These are phyloP conservation scores for Echinarachnius parma DNA, from an alignment of 53 echinoderm and acorn worm genomes.

Conservation along the genomic window DNA sequence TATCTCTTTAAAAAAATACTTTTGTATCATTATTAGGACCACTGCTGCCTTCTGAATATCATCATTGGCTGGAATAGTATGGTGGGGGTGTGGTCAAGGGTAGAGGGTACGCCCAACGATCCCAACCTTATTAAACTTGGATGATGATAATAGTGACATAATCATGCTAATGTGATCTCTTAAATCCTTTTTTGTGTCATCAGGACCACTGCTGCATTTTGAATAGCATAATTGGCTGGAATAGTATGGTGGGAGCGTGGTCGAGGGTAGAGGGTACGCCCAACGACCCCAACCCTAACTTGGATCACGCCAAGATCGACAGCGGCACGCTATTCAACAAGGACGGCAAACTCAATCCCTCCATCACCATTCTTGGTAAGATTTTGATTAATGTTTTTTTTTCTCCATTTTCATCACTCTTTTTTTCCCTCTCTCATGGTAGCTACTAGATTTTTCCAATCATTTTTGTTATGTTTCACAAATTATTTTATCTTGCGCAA, in stretches of 20 bases:
- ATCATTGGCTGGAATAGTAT: constrained; percentile 97
- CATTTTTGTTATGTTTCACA: no score
- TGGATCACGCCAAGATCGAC: constrained; percentile 85
- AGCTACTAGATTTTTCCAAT: no score
- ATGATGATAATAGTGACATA: constrained; percentile 32
- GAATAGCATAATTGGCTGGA: constrained; percentile 95
- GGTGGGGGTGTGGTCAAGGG: constrained; percentile 93
- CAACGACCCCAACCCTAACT: constrained; percentile 86
- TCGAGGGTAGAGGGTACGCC: constrained; percentile 93
- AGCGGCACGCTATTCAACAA: constrained; percentile 79
- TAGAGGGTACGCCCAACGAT: constrained; percentile 93
- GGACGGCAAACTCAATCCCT: constrained; percentile 83
- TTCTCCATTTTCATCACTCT: neutral
- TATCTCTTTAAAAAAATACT: no score
- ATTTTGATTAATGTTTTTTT: no score
- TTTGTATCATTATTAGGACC: constrained; percentile 56
- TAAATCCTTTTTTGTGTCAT: constrained; percentile 26
- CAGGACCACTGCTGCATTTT: constrained; percentile 92
- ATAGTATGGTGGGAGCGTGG: constrained; percentile 84
- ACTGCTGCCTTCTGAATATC: constrained; percentile 91
- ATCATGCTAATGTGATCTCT: neutral
- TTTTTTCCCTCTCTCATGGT: no score
- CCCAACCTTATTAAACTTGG: constrained; percentile 94
- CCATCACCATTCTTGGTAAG: constrained; percentile 96
- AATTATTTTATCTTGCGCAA: no score